phyloP scores from a whole-genome alignment of 1,140 invertebrate genomes.

The Hyles euphorbiae region DNA sequence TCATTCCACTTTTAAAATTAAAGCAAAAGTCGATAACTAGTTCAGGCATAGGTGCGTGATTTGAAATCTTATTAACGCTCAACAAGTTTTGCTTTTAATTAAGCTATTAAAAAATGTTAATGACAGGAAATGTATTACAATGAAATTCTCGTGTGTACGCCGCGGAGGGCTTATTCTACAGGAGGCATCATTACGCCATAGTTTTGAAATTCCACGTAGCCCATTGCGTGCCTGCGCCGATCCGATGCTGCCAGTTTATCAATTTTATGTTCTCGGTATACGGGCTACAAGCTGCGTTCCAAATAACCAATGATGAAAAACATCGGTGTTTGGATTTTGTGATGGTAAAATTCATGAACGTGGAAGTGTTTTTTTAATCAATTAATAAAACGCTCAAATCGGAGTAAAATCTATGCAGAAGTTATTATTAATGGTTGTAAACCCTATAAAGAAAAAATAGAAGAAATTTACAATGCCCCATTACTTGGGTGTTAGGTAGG shows the following conservation, averaged over 20 bases:
- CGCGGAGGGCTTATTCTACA: slow-evolving; percentile 1
- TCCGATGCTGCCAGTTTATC: slow-evolving; percentile 26
- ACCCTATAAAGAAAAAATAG: not conserved
- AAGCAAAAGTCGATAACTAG: not conserved
- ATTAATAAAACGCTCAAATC: not conserved
- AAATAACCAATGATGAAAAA: not conserved
- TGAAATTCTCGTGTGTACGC: not conserved
- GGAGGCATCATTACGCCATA: slow-evolving; percentile 14
- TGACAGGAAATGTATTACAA: not conserved
- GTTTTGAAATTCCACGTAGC: slow-evolving; percentile 12
- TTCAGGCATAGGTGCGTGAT: too few species aligned
- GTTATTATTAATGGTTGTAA: not conserved
- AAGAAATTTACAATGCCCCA: not conserved
- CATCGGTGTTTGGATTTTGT: not conserved
- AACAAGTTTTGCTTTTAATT: too few species aligned
- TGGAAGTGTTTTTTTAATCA: too few species aligned
- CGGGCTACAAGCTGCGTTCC: slow-evolving; percentile 14
- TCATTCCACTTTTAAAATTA: not conserved
- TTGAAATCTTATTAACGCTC: too few species aligned
- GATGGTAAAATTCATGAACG: too few species aligned
- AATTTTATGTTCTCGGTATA: slow-evolving; percentile 22
- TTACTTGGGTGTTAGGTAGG: not conserved
- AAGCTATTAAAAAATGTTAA: too few species aligned
- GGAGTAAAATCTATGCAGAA: not conserved
- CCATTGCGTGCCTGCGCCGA: slow-evolving; percentile 16